Conservation (phyloP, 2,888 invertebrate species). For the Apodemia mormo region DNA sequence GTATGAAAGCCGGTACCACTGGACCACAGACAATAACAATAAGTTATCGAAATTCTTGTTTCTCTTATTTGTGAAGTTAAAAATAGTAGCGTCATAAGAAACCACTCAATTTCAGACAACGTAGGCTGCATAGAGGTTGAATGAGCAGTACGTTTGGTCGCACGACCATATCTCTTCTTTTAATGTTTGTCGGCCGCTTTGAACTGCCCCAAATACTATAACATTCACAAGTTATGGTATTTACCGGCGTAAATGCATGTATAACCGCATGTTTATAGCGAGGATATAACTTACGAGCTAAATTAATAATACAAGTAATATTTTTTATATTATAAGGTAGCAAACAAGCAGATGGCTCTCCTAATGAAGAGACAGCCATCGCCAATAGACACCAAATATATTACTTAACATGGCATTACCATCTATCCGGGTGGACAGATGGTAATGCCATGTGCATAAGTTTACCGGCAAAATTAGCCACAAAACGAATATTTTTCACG, state of each 20-base stretch:
- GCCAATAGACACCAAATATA: too few relatives aligned
- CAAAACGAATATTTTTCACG: too few relatives aligned
- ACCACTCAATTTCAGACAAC: slow-evolving; percentile 43
- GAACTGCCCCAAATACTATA: slow-evolving; percentile 77
- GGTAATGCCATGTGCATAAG: too few relatives aligned
- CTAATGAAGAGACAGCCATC: too few relatives aligned
- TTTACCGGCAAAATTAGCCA: too few relatives aligned
- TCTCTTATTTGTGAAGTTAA: too few relatives aligned
- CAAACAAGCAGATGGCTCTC: too few relatives aligned
- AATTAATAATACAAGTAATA: slow-evolving; percentile 3
- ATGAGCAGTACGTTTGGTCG: slow-evolving; percentile 64
- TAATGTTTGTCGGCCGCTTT: slow-evolving; percentile 75
- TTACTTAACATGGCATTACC: too few relatives aligned
- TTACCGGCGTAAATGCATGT: slow-evolving; percentile 52
- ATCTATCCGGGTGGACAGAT: too few relatives aligned
- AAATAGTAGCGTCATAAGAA: neutral
- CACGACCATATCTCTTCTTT: slow-evolving; percentile 72
- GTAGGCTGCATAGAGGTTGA: slow-evolving; percentile 53
- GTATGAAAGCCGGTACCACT: neutral
- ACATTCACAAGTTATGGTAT: slow-evolving; percentile 71
- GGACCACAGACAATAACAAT: neutral
- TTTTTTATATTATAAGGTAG: too few relatives aligned
- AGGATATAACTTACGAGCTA: slow-evolving; percentile 41
- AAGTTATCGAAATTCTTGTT: too few relatives aligned
- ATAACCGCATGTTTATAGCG: slow-evolving; percentile 58